Base-by-base conservation (phyloP, 2,888 invertebrate species). In the Tipula unca region DNA sequence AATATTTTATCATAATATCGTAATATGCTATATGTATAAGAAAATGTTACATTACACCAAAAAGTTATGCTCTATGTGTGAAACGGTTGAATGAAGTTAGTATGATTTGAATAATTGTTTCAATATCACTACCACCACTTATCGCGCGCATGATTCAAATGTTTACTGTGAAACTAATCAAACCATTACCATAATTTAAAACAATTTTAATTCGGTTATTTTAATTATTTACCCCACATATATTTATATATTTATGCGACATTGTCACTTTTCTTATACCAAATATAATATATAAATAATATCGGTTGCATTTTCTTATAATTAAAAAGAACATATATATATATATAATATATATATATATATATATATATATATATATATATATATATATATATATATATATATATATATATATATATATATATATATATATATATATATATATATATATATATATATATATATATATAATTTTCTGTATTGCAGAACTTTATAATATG, bases 321-420 rank as follows among this genome's bases (percentile, higher is more conserved):
- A 17, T 42, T 42, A n/a, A 42, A 32, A 42, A 42, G 42, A 42
- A 54, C 4, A 54, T 42, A 42, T 42, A 42, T 82, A 82, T 82
- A 82, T 20, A 25, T 20, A 20, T 82, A 82, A 82, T 82, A 82
- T 82, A 82, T 82, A 82, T 82, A 82, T 82, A 82, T 82, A 82
- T 82, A 82, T 82, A 82, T 82, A 82, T 82, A 82, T 82, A 82
- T 82, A 82, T 82, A 82, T 82, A 82, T 82, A 82, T 82, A 82
- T 82, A 82, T 82, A 82, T 82, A 82, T 82, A 82, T 82, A 82
- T 82, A 82, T 82, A 82, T 82, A 86, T 85, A 85, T 39, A 85
- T 85, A 42, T 39, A 35, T 42, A 85, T 35, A 85, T 42, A 42
- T 35, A 85, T 85, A 36, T 84, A 84, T 35, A 84, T 84, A 32